Percentiles rank a stretch among this genome's conserved stretches.
Conservation (phyloP, 1,140 invertebrate genomes). For the Polypedilum vanderplanki region DNA sequence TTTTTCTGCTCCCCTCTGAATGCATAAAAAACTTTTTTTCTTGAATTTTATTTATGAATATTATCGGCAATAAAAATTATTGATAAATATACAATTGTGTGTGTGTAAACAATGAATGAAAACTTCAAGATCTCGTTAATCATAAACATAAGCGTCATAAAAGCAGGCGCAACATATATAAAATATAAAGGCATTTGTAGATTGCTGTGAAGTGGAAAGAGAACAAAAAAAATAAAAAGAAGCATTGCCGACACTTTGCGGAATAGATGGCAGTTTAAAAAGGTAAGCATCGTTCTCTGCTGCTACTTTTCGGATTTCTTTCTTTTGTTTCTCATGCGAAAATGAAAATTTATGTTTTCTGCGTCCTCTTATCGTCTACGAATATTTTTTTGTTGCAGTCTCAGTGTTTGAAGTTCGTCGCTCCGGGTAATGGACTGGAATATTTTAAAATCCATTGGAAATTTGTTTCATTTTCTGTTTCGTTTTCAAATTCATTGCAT, state of each 20-base stretch:
- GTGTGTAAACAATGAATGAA: neutral
- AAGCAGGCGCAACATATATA: neutral
- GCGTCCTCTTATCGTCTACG: constrained; percentile 6
- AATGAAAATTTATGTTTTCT: constrained; percentile 16
- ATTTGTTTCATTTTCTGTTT: neutral
- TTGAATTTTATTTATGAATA: neutral
- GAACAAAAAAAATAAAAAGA: too few relatives aligned
- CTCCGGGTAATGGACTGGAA: neutral
- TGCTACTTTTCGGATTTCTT: neutral
- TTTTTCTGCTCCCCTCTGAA: neutral
- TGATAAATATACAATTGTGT: neutral
- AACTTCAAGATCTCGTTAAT: constrained; percentile 4
- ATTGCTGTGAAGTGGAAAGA: too few relatives aligned
- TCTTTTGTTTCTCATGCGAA: constrained; percentile 3
- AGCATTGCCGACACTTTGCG: neutral
- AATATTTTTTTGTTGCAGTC: neutral
- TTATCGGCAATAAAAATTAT: constrained; percentile 14
- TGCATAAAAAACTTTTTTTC: neutral
- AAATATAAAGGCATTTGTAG: too few relatives aligned
- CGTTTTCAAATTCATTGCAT: neutral
- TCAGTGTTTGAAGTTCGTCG: neutral
- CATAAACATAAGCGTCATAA: constrained; percentile 7
- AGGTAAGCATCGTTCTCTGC: neutral
- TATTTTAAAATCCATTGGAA: neutral
- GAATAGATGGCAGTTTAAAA: neutral